Conservation (phyloP, 2,888 invertebrate genomes). For the Serripes groenlandicus region DNA sequence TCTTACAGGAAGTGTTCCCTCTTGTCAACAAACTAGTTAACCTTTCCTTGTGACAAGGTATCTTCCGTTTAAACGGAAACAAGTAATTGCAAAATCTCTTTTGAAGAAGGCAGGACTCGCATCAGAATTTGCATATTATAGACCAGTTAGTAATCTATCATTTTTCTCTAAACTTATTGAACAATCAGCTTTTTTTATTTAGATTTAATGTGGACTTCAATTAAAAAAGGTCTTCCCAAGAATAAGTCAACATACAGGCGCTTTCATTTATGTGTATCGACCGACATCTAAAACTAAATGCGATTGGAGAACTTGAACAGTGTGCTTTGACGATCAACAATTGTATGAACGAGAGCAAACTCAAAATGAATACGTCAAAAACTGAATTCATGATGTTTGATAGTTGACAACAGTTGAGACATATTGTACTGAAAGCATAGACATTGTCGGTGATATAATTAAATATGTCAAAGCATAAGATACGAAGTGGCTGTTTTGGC, state of each 20-base stretch:
- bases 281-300: conserved; percentile 19
- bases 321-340: conserved; percentile 25
- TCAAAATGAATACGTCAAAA: conserved; percentile 37
- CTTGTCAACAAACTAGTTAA: conserved; percentile 22
- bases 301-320: conserved; percentile 13
- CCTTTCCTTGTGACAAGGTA: conserved; percentile 23
- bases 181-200: conserved; percentile 43
- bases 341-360: conserved; percentile 36
- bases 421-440: neutral
- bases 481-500: too few relatives aligned
- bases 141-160: conserved; percentile 40
- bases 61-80: conserved; percentile 52
- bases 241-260: conserved; percentile 49
- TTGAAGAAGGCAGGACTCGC: conserved; percentile 52
- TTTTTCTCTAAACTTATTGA: conserved; percentile 42
- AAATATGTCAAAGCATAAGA: neutral
- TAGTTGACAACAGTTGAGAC: neutral
- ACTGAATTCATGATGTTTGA: conserved; percentile 15
- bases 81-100: conserved; percentile 41
- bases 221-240: conserved; percentile 33
- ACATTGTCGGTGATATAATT: neutral
- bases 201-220: conserved; percentile 31
- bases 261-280: conserved; percentile 49
- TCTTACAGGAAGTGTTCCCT: conserved; percentile 17
- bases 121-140: conserved; percentile 40